These are phyloP conservation scores for Lapara coniferarum DNA, from an alignment of 2,888 invertebrate species.

Conservation along the genomic window DNA sequence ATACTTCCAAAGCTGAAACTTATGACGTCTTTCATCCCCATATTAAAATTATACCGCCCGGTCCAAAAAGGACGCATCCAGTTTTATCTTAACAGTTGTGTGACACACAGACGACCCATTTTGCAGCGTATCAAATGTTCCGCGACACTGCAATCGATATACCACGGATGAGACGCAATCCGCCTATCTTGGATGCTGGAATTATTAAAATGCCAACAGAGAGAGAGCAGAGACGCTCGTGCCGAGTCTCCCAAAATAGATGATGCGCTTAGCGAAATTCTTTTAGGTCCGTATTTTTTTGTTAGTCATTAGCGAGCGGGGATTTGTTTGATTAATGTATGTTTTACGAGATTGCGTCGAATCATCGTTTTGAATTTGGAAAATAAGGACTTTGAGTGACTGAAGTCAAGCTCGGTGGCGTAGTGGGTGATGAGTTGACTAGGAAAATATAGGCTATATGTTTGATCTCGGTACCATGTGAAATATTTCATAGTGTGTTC, in stretches of 20 bases:
- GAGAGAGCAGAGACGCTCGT: not conserved
- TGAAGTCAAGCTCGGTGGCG: no score
- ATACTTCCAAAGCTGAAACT: not conserved
- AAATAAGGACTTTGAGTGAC: no score
- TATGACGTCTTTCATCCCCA: not conserved
- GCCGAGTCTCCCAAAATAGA: not conserved
- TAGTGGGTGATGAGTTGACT: no score
- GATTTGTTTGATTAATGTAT: slow-evolving; percentile 6
- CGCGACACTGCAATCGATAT: slow-evolving; percentile 18
- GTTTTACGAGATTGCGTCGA: not conserved
- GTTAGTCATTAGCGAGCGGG: not conserved
- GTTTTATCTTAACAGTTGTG: not conserved
- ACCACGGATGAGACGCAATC: slow-evolving; percentile 1
- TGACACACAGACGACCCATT: slow-evolving; percentile 6
- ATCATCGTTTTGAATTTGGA: no score
- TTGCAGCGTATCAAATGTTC: slow-evolving; percentile 9
- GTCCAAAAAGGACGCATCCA: not conserved
- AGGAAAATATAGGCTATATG: no score
- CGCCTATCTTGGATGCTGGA: not conserved
- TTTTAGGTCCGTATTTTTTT: slow-evolving; percentile 2
- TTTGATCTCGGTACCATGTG: no score
- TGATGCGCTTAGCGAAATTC: not conserved
- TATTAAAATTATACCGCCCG: not conserved
- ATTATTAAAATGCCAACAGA: slow-evolving; percentile 11
- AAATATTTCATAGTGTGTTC: no score